Evolutionary conservation across 2,797 vertebrate species (phyloP).

Genomic region (Platyrinchus mystaceus): DNA sequence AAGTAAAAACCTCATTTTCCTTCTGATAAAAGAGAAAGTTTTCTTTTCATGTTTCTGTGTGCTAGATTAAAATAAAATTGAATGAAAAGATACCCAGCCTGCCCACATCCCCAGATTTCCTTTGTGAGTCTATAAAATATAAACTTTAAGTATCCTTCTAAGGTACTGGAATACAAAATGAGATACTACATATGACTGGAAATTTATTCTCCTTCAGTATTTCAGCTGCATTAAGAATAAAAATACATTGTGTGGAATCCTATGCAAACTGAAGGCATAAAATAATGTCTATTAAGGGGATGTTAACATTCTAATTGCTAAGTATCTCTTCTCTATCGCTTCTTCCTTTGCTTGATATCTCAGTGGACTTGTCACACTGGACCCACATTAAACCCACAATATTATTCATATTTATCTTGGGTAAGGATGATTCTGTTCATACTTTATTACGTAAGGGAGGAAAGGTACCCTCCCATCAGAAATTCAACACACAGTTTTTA

Average conservation of each 20-base stretch:
- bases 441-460: neutral
- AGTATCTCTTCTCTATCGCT: neutral
- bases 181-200: neutral
- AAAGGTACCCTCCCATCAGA: neutral
- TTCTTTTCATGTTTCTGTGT: neutral
- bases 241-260: neutral
- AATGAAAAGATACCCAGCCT: neutral
- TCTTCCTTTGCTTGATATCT: neutral
- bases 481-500: neutral
- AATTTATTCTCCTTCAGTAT: neutral
- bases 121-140: neutral
- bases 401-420: neutral
- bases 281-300: neutral
- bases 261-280: neutral
- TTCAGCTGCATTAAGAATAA: neutral
- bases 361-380: neutral
- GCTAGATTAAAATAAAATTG: neutral
- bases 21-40: neutral
- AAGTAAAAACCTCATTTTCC: neutral
- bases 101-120: fast-evolving
- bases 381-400: neutral
- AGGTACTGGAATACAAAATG: neutral
- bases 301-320: neutral
- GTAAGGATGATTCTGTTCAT: neutral
- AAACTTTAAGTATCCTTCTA: neutral